A percentile compares a stretch with the other conserved stretches of the same genome.
These are phyloP conservation scores for Pterocles orientalis DNA, from an alignment of 2,113 vertebrate genomes.

Conservation along the genomic window DNA sequence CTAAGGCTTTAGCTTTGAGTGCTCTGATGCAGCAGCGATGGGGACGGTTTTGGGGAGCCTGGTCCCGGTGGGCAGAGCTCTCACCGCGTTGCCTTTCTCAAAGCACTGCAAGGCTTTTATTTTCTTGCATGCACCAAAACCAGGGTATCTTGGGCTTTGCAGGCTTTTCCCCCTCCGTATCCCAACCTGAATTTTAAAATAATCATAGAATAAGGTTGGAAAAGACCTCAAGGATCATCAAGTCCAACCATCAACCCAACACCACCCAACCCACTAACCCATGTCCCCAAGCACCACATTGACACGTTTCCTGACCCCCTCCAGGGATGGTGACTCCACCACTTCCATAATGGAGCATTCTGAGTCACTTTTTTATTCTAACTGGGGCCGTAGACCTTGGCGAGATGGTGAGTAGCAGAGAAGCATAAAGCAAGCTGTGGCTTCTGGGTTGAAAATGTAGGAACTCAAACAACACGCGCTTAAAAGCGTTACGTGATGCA, in stretches of 20 bases:
- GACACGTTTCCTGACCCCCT: too few relatives aligned
- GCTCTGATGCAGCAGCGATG: background rate
- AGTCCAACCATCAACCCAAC: too few relatives aligned
- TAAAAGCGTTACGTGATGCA: accelerated
- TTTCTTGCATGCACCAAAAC: background rate
- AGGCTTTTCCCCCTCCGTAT: background rate
- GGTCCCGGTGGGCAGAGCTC: accelerated
- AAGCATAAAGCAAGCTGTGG: background rate
- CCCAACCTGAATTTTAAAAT: background rate
- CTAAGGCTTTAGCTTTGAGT: background rate
- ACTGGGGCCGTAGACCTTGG: background rate
- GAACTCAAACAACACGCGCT: accelerated
- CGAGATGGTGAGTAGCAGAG: background rate
- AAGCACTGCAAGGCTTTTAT: background rate
- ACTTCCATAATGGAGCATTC: background rate
- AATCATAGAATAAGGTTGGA: background rate
- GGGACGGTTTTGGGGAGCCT: background rate
- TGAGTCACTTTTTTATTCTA: background rate
- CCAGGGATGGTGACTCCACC: too few relatives aligned
- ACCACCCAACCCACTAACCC: too few relatives aligned
- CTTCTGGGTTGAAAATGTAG: background rate
- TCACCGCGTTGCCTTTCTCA: background rate
- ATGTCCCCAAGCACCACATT: too few relatives aligned
- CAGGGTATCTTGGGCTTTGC: background rate
- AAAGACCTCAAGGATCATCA: too few relatives aligned